These are phyloP conservation scores for Platycercus adscitus DNA, from an alignment of 2,113 vertebrate species.

Conservation along the genomic window DNA sequence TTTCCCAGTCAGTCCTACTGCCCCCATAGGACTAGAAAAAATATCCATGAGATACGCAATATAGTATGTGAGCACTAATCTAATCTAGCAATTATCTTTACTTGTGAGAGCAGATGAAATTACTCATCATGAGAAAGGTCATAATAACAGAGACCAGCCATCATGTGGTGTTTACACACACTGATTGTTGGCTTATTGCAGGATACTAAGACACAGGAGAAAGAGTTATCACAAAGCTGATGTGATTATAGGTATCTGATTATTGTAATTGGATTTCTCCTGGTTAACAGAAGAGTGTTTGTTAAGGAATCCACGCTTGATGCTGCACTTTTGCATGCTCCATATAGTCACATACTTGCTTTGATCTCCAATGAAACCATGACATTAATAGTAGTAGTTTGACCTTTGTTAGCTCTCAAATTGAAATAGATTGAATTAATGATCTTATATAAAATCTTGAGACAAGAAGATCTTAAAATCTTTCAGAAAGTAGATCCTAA, in stretches of 20 bases:
- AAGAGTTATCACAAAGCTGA: neutral
- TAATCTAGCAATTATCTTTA: constrained; percentile 48
- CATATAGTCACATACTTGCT: neutral
- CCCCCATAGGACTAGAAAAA: neutral
- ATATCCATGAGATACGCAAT: neutral
- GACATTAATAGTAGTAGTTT: neutral
- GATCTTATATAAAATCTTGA: neutral
- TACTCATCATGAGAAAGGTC: constrained; percentile 53
- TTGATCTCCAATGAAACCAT: neutral
- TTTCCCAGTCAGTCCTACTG: neutral
- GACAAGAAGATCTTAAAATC: neutral
- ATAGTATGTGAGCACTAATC: constrained; percentile 13
- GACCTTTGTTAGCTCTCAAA: neutral
- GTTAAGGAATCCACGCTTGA: neutral
- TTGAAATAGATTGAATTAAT: neutral
- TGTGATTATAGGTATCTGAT: constrained; percentile 40
- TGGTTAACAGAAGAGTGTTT: constrained; percentile 4
- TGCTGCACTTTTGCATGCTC: neutral
- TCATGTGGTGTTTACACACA: constrained; percentile 59
- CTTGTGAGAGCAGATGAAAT: constrained; percentile 43
- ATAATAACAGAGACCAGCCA: constrained; percentile 30
- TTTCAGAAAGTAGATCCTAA: neutral
- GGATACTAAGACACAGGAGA: neutral
- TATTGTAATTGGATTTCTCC: constrained; percentile 34
- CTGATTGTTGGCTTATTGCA: constrained; percentile 4